Evolutionary conservation across 2,888 invertebrate genomes (phyloP).

Genomic region (Campaea margaritaria): DNA sequence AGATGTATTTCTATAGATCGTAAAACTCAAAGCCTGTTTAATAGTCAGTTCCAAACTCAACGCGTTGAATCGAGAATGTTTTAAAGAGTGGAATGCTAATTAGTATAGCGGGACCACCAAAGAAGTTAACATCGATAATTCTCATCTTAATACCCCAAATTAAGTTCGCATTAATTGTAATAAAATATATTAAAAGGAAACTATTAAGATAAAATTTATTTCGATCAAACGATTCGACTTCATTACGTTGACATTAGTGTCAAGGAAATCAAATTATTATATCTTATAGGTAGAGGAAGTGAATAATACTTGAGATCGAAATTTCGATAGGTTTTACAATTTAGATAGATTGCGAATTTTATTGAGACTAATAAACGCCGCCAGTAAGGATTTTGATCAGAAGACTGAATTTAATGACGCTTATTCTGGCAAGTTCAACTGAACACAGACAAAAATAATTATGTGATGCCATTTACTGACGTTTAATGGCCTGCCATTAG

Average conservation of each 20-base stretch:
- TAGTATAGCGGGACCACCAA: conserved; percentile 72
- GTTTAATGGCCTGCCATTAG: too few species aligned
- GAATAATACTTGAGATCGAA: conserved; percentile 9
- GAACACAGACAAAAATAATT: too few species aligned
- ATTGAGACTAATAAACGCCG: too few species aligned
- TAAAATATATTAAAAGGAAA: conserved; percentile 50
- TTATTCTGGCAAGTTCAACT: too few species aligned
- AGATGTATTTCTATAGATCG: conserved; percentile 48
- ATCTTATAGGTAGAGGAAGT: conserved; percentile 15
- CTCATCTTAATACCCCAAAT: conserved; percentile 48
- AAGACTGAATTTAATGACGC: too few species aligned
- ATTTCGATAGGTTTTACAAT: too few species aligned
- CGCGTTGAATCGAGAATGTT: conserved; percentile 54
- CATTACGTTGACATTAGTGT: conserved; percentile 40
- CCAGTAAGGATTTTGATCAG: too few species aligned
- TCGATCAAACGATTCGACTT: conserved; percentile 38
- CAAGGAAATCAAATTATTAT: conserved; percentile 30
- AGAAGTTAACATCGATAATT: conserved; percentile 51
- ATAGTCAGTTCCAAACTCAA: conserved; percentile 45
- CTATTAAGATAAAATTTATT: conserved; percentile 48
- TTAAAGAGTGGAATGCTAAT: conserved; percentile 68
- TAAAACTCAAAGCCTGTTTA: conserved; percentile 64
- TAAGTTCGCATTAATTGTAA: conserved; percentile 48
- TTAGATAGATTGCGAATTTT: too few species aligned
- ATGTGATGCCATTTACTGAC: too few species aligned